A percentile compares a stretch with the other conserved stretches of the same genome.
Conservation (phyloP, 2,113 vertebrate genomes). For the Nyctereutes procyonoides region DNA sequence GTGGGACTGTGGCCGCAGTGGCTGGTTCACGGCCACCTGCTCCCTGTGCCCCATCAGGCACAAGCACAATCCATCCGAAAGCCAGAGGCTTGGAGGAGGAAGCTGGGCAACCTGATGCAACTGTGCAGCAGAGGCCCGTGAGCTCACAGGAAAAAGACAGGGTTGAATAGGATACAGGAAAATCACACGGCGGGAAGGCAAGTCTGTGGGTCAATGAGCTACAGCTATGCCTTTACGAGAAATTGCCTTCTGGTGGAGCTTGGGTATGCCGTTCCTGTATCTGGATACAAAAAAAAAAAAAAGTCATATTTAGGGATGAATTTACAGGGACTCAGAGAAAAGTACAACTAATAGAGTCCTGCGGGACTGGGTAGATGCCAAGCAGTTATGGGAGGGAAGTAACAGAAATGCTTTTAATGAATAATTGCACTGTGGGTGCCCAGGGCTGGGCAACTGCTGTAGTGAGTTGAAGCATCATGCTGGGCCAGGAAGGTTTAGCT, state of each 20-base stretch:
- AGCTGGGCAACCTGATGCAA: background rate
- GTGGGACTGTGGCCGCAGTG: fast-evolving
- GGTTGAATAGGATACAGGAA: background rate
- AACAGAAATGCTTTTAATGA: conserved; percentile 6
- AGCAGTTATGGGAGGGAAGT: background rate
- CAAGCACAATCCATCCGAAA: background rate
- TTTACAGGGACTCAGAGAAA: background rate
- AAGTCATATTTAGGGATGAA: background rate
- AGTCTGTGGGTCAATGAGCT: background rate
- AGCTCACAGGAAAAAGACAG: background rate
- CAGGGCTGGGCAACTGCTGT: background rate
- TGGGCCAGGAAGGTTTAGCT: background rate
- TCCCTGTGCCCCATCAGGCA: background rate
- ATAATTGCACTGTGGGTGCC: background rate
- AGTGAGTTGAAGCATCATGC: background rate
- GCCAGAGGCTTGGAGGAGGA: background rate
- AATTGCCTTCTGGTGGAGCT: background rate
- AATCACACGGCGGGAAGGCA: background rate
- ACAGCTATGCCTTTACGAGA: background rate
- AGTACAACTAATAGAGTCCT: background rate
- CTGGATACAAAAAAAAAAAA: background rate
- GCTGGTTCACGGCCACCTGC: background rate
- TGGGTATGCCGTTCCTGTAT: background rate
- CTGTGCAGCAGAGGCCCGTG: background rate
- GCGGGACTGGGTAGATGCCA: background rate